Evolutionary conservation across 2,797 vertebrate species (phyloP).

Genomic region (Poeciliopsis presidionis): DNA sequence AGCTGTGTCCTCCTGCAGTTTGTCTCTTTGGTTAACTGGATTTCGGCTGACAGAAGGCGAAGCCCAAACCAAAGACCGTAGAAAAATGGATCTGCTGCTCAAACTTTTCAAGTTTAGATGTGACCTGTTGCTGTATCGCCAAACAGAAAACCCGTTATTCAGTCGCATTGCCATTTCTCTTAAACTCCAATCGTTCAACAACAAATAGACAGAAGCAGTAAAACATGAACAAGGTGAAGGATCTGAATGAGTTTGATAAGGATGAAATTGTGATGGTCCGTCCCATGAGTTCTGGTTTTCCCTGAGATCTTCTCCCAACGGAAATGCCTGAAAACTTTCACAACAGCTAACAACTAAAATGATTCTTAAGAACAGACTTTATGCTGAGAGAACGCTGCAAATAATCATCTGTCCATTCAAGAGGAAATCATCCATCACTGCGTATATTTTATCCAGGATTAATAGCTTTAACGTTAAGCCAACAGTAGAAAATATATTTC

Average conservation of each 20-base stretch:
- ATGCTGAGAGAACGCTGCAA: no score
- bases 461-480: background rate
- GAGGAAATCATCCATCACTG: background rate
- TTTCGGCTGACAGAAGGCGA: conserved; percentile 22
- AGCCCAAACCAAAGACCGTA: background rate
- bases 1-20: conserved; percentile 45
- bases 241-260: background rate
- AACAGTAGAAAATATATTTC: background rate
- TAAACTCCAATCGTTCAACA: no score
- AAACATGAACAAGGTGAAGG: background rate
- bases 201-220: background rate
- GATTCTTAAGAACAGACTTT: background rate
- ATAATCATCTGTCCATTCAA: background rate
- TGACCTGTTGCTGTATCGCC: background rate
- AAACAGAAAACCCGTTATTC: background rate
- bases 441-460: background rate
- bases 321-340: background rate
- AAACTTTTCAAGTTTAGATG: background rate
- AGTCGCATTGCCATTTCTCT: no score
- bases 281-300: background rate
- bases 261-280: background rate
- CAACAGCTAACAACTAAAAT: background rate
- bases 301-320: background rate
- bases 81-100: background rate
- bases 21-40: conserved; percentile 38